These are phyloP conservation scores for Lapara coniferarum DNA, from an alignment of 2,888 invertebrate genomes.

Conservation along the genomic window DNA sequence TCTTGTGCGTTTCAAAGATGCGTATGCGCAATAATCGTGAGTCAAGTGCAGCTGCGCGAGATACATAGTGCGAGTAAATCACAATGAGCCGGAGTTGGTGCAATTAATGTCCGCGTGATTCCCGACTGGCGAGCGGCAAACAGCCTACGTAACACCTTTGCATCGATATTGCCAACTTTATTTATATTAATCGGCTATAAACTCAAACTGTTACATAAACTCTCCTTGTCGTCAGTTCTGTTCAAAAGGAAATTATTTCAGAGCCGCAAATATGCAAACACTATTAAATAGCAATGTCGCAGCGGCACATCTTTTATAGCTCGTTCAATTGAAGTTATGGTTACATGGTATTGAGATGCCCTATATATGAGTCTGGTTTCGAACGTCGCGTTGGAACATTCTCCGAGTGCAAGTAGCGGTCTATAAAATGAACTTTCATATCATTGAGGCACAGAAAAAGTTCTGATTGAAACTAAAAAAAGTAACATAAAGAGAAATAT, in stretches of 20 bases:
- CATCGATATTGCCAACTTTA: slow-evolving; percentile 18
- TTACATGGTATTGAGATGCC: slow-evolving; percentile 7
- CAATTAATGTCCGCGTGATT: slow-evolving; percentile 68
- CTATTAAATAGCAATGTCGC: slow-evolving; percentile 12
- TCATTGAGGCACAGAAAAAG: slow-evolving; percentile 26
- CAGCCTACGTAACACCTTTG: slow-evolving; percentile 23
- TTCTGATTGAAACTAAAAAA: slow-evolving; percentile 43
- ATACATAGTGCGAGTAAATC: slow-evolving; percentile 70
- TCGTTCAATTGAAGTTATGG: slow-evolving; percentile 1
- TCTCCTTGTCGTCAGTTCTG: slow-evolving; percentile 19
- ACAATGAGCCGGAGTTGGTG: slow-evolving; percentile 56
- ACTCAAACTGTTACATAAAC: slow-evolving; percentile 21
- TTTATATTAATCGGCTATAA: slow-evolving; percentile 25
- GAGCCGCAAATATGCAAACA: slow-evolving; percentile 17
- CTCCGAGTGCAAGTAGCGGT: slow-evolving; percentile 13
- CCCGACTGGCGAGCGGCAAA: slow-evolving; percentile 21
- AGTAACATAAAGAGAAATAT: slow-evolving; percentile 59
- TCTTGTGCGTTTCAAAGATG: slow-evolving; percentile 35
- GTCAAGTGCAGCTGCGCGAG: slow-evolving; percentile 75
- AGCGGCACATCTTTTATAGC: slow-evolving; percentile 6
- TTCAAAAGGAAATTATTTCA: slow-evolving; percentile 19
- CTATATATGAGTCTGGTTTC: slow-evolving; percentile 6
- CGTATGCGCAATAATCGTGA: slow-evolving; percentile 57
- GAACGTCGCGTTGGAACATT: not conserved
- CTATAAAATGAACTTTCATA: slow-evolving; percentile 9